Conservation (phyloP, 2,888 invertebrate genomes). For the Elmis aenea region DNA sequence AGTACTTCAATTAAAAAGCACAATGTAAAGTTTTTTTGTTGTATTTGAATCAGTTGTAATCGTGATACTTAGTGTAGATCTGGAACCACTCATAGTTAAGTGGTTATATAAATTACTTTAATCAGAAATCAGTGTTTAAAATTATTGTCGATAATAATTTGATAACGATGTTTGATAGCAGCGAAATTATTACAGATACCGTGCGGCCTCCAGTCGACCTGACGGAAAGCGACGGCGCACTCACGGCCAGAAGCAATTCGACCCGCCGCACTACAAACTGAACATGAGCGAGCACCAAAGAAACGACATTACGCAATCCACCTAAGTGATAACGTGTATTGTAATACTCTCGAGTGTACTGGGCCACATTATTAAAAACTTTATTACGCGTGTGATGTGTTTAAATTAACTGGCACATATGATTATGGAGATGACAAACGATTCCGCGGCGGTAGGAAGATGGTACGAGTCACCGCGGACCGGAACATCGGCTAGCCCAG, state of each 20-base stretch:
- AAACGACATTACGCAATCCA: no score
- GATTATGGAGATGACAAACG: slow-evolving; percentile 51
- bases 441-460: slow-evolving; percentile 44
- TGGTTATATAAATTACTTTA: no score
- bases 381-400: slow-evolving; percentile 18
- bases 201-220: slow-evolving; percentile 8
- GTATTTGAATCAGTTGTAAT: no score
- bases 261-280: slow-evolving; percentile 7
- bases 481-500: slow-evolving; percentile 43
- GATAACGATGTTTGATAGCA: no score
- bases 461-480: slow-evolving; percentile 49
- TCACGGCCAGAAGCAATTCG: slow-evolving; percentile 15
- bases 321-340: no score
- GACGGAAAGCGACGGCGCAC: slow-evolving; percentile 15
- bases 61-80: no score
- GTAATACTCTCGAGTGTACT: background rate
- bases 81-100: no score
- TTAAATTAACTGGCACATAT: slow-evolving; percentile 27
- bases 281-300: slow-evolving; percentile 13
- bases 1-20: no score
- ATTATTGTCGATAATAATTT: no score
- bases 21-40: no score
- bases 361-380: background rate
- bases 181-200: slow-evolving; percentile 19
- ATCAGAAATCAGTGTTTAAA: no score